Conservation (phyloP, 2,797 vertebrate species). For the Amazonetta brasiliensis region DNA sequence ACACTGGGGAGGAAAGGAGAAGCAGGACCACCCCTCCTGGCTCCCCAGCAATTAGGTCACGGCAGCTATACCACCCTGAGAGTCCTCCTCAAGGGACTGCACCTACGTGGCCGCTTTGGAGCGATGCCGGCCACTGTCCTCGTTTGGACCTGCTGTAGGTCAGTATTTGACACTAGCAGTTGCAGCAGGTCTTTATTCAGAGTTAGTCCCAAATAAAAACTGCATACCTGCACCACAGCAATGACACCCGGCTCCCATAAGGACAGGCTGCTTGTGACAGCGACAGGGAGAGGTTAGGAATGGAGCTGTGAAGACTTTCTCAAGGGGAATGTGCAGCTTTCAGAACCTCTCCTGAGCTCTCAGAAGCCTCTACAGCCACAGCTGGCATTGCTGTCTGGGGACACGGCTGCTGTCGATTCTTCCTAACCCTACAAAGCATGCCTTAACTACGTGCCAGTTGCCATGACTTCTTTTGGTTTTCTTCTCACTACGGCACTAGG, state of each 20-base stretch:
- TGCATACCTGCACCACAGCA: not conserved
- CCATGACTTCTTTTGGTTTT: not conserved
- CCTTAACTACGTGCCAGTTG: not conserved
- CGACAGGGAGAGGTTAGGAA: not conserved
- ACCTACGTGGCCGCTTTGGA: rapidly evolving
- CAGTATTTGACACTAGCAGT: not conserved
- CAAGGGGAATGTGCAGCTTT: not conserved
- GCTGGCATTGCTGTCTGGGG: not conserved
- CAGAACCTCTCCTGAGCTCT: not conserved
- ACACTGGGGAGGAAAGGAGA: not conserved
- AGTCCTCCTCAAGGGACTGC: not conserved
- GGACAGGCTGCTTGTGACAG: not conserved
- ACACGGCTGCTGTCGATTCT: not conserved
- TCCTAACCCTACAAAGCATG: not conserved
- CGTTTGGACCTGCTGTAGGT: not conserved
- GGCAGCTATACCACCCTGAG: not conserved
- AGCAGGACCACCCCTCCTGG: not conserved
- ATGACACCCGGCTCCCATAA: not conserved
- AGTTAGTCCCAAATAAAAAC: not conserved
- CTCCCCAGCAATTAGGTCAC: not conserved
- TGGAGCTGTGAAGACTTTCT: not conserved
- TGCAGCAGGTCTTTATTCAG: not conserved
- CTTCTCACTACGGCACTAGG: not conserved
- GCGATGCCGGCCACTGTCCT: not conserved
- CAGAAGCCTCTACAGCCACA: not conserved